A percentile compares a stretch with the other conserved stretches of the same genome.
These are phyloP conservation scores for Plodia interpunctella DNA, from an alignment of 1,140 invertebrate genomes.

Conservation along the genomic window DNA sequence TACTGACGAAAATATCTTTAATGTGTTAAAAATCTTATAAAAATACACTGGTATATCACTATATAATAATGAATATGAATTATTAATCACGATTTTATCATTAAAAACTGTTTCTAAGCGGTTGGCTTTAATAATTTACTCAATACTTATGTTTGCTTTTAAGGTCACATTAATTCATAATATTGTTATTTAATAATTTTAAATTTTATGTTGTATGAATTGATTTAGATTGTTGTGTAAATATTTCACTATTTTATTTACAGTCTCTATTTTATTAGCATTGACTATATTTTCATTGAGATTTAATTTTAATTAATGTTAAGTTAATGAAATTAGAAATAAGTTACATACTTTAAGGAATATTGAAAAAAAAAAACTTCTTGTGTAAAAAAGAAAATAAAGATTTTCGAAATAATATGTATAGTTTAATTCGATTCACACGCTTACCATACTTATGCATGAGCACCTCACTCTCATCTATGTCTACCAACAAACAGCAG, in stretches of 20 bases:
- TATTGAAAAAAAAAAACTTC: slow-evolving; percentile 49
- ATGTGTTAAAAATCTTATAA: neutral
- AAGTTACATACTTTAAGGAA: slow-evolving; percentile 48
- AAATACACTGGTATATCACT: slow-evolving; percentile 30
- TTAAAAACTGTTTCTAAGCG: slow-evolving; percentile 36
- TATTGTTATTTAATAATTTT: slow-evolving; percentile 57
- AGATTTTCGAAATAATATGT: slow-evolving; percentile 49
- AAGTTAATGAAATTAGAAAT: slow-evolving; percentile 38
- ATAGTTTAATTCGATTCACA: neutral
- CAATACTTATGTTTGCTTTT: slow-evolving; percentile 36
- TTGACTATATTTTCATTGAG: slow-evolving; percentile 32
- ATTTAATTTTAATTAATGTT: slow-evolving; percentile 32
- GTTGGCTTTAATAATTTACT: slow-evolving; percentile 50
- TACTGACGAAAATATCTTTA: neutral
- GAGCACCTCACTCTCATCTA: too few relatives aligned
- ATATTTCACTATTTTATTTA: slow-evolving; percentile 59
- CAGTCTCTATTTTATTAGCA: slow-evolving; percentile 43
- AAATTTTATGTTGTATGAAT: slow-evolving; percentile 55
- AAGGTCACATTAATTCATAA: slow-evolving; percentile 41
- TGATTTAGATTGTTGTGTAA: slow-evolving; percentile 59
- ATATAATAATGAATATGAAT: slow-evolving; percentile 27
- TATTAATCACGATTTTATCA: slow-evolving; percentile 9
- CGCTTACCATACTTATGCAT: too few relatives aligned
- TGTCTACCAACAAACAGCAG: too few relatives aligned
- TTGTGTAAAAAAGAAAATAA: slow-evolving; percentile 69